phyloP scores from a whole-genome alignment of 2,888 invertebrate genomes.

The Schizaphis graminum region DNA sequence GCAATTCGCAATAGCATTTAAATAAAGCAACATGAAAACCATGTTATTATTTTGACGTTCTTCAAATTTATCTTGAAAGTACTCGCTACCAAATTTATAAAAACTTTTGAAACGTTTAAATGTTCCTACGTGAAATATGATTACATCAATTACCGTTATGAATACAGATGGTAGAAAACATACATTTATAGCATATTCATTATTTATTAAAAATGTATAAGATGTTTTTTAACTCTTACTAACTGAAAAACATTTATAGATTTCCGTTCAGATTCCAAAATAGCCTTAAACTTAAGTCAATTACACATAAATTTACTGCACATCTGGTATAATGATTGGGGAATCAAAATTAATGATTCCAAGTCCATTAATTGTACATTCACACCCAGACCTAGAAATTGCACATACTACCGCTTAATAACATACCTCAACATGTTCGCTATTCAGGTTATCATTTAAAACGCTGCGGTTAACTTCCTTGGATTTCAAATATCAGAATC shows the following conservation, averaged over 20 bases:
- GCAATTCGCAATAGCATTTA: neutral
- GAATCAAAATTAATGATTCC: neutral
- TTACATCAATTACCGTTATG: neutral
- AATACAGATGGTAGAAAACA: neutral
- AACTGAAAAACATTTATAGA: neutral
- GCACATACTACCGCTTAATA: neutral
- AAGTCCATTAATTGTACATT: neutral
- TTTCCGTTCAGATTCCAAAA: too few species aligned
- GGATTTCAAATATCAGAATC: neutral
- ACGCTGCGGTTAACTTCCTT: neutral
- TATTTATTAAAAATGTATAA: neutral
- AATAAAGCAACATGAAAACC: neutral
- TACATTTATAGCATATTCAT: neutral
- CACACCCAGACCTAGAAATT: neutral
- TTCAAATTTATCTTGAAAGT: conserved; percentile 19
- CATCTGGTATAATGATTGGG: too few species aligned
- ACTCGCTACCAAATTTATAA: neutral
- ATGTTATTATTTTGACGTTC: conserved; percentile 36
- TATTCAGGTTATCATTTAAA: neutral
- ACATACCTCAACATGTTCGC: neutral
- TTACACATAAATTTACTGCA: too few species aligned
- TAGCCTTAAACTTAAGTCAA: too few species aligned
- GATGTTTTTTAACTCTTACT: neutral
- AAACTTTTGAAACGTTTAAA: conserved; percentile 36
- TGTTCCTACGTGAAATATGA: neutral